Conservation (phyloP, 2,888 invertebrate genomes). For the Phytoseiulus persimilis region DNA sequence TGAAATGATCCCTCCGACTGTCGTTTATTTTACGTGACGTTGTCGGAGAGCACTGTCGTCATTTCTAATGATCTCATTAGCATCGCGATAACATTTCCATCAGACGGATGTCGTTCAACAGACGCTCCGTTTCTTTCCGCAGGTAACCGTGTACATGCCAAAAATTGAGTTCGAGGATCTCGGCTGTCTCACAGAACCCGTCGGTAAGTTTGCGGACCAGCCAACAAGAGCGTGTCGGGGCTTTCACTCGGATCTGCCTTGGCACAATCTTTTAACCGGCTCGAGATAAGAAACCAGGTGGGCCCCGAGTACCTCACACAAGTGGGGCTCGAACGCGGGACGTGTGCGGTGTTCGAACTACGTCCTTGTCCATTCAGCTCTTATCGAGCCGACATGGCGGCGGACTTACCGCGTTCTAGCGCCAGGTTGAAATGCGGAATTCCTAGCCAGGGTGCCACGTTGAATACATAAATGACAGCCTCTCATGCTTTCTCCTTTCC, state of each 20-base stretch:
- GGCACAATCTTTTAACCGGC: too few species aligned
- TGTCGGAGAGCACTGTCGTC: background rate
- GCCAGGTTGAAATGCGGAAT: background rate
- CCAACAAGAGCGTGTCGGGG: background rate
- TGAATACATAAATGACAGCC: background rate
- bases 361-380: background rate
- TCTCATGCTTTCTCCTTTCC: background rate
- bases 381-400: background rate
- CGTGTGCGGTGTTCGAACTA: background rate
- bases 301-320: background rate
- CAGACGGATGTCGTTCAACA: background rate
- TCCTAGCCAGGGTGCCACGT: background rate
- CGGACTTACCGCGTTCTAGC: background rate
- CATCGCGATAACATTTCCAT: background rate
- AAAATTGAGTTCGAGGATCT: slow-evolving; percentile 32
- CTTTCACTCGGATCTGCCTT: background rate
- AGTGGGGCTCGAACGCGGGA: background rate
- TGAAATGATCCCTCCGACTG: background rate
- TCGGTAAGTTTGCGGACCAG: background rate
- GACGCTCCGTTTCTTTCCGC: background rate
- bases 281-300: background rate
- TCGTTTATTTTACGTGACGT: background rate
- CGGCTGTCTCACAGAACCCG: slow-evolving; percentile 31
- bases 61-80: background rate
- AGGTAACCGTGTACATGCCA: slow-evolving; percentile 36